Base-by-base conservation (phyloP, 2,797 vertebrate species). In the Malacoraja senta region DNA sequence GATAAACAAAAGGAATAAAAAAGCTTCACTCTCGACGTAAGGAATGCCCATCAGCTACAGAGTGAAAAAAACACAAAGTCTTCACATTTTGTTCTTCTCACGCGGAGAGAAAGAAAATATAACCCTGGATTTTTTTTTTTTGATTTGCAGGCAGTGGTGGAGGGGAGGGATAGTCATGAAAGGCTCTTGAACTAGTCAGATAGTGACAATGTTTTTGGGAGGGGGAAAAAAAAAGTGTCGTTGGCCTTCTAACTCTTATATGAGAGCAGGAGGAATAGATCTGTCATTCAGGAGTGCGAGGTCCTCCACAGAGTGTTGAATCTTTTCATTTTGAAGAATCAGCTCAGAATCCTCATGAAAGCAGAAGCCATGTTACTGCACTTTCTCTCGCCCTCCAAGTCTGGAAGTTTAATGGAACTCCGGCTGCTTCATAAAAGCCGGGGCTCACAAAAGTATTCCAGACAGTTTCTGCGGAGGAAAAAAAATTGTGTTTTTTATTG, bases 281-380 rank as follows among this genome's bases (percentile, higher is more conserved):
- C 97, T 97, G 97, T 98, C 97, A 97, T 95, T 97, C 97, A 97
- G 94, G 96, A 96, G 96, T 96, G 95, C 94, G 95, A 97, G 96
- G 96, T 96, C 97, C 97, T 96, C 97, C 96, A 96, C 95, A 95
- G 96, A 96, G 96, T 96, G 96, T 94, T 96, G 96, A 97, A 96
- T 95, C 96, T 97, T 98, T 97, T 97, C 97, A 97, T 97, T 97
- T 97, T 96, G 97, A 97, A 96, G 96, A 97, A 96, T 97, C 97
- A 97, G 97, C 95, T 96, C 90, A 95, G 96, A 96, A 96, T 96
- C 96, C 96, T 96, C 96, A 96, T 97, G 96, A 97, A 97, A 97
- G 96, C 96, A 96, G 95, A 96, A 96, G 95, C 96, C 93, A 80
- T 95, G 95, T 96, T 95, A 95, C 95, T 90, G 94, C 95, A 96